These are phyloP conservation scores for Apotomis turbidana DNA, from an alignment of 2,888 invertebrate genomes.

Conservation along the genomic window DNA sequence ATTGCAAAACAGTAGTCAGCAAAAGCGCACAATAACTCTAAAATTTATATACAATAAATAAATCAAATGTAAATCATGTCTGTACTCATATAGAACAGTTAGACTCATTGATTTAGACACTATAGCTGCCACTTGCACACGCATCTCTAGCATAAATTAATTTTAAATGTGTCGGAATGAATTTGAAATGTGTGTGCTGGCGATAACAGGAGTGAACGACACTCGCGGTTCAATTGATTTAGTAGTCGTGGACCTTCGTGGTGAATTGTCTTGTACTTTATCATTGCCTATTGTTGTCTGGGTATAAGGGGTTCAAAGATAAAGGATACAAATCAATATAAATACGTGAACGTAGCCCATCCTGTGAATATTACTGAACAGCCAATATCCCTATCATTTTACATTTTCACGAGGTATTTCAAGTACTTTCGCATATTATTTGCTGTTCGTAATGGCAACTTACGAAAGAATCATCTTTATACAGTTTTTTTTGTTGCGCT, in stretches of 20 bases:
- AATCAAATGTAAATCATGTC: slow-evolving; percentile 35
- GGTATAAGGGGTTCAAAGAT: slow-evolving; percentile 16
- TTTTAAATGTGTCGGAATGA: slow-evolving; percentile 39
- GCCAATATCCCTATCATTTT: background rate
- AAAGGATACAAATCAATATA: background rate
- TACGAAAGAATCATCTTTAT: background rate
- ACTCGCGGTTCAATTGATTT: slow-evolving; percentile 44
- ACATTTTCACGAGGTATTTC: too few species aligned
- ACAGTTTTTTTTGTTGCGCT: background rate
- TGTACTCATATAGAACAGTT: slow-evolving; percentile 28
- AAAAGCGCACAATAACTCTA: slow-evolving; percentile 24
- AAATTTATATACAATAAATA: slow-evolving; percentile 31
- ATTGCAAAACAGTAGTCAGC: slow-evolving; percentile 25
- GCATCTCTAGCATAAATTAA: slow-evolving; percentile 39
- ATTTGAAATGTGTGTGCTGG: slow-evolving; percentile 35
- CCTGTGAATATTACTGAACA: background rate
- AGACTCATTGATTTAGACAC: slow-evolving; percentile 36
- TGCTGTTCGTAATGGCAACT: background rate
- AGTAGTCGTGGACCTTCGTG: slow-evolving; percentile 33
- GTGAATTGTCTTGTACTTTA: slow-evolving; percentile 19
- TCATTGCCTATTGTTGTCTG: background rate
- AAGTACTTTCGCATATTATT: background rate
- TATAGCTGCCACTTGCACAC: slow-evolving; percentile 33
- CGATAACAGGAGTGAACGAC: slow-evolving; percentile 38
- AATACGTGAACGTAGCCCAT: background rate